Evolutionary conservation across 2,888 invertebrate genomes (phyloP).

Genomic region (Trimorus sp.): DNA sequence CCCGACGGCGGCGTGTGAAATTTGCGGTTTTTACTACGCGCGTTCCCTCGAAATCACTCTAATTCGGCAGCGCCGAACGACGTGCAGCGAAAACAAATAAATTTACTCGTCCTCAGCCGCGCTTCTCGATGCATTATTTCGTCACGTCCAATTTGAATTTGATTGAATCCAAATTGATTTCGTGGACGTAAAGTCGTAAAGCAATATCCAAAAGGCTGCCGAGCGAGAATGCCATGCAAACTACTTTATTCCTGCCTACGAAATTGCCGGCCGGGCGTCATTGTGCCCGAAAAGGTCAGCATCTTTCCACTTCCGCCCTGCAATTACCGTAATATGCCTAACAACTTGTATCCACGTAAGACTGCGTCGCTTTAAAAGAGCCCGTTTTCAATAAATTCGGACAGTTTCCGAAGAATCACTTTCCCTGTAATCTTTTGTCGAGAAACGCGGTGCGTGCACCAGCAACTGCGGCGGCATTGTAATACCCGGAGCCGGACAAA

Average conservation of each 20-base stretch:
- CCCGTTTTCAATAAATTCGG: constrained; percentile 34
- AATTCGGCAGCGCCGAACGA: no score
- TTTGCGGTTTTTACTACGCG: no score
- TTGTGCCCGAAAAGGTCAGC: background rate
- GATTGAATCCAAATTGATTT: no score
- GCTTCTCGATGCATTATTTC: no score
- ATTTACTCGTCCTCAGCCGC: no score
- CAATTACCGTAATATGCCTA: constrained; percentile 31
- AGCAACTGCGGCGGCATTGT: constrained; percentile 20
- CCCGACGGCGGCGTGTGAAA: no score
- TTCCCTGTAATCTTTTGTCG: constrained; percentile 52
- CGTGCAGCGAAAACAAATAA: no score
- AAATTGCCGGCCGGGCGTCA: background rate
- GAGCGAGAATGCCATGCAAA: no score
- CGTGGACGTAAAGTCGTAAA: no score
- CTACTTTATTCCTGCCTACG: background rate
- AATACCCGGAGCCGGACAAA: constrained; percentile 41
- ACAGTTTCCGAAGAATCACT: constrained; percentile 47
- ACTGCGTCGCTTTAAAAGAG: constrained; percentile 23
- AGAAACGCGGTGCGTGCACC: constrained; percentile 31
- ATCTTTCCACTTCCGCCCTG: constrained; percentile 14
- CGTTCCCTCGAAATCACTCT: no score
- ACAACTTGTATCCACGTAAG: constrained; percentile 26
- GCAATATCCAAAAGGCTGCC: no score
- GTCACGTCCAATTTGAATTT: no score